These are phyloP conservation scores for Conops quadrifasciatus DNA, from an alignment of 2,888 invertebrate genomes.

Conservation along the genomic window DNA sequence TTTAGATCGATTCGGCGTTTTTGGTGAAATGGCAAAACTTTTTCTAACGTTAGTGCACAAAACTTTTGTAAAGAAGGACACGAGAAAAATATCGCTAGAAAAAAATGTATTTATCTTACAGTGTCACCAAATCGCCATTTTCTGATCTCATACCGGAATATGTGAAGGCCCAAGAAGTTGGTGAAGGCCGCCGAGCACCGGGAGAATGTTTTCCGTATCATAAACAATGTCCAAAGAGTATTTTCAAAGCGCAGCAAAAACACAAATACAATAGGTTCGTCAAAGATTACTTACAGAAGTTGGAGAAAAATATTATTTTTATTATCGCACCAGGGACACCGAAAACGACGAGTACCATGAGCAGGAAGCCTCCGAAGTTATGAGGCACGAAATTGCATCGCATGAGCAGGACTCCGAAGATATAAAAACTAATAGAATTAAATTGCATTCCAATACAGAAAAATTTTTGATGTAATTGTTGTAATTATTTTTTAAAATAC, in stretches of 20 bases:
- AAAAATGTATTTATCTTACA: conserved; percentile 55
- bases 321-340: conserved; percentile 7
- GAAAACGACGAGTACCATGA: conserved; percentile 55
- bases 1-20: conserved; percentile 78
- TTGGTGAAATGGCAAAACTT: conserved; percentile 83
- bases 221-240: conserved; percentile 82
- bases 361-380: conserved; percentile 53
- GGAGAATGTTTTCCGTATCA: conserved; percentile 89
- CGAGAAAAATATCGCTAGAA: not conserved
- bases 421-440: conserved; percentile 31
- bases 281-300: not conserved
- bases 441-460: conserved; percentile 1
- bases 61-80: not conserved
- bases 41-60: conserved; percentile 78
- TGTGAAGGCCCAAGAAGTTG: conserved; percentile 81
- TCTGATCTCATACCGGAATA: conserved; percentile 78
- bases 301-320: not conserved
- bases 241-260: conserved; percentile 68
- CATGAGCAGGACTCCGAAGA: conserved; percentile 44
- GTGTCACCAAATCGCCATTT: conserved; percentile 84
- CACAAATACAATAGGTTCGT: conserved; percentile 57
- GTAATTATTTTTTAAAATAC: conserved; percentile 16
- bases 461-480: conserved; percentile 19
- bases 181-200: conserved; percentile 70
- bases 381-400: conserved; percentile 42